phyloP scores from a whole-genome alignment of 1,140 invertebrate species.

The Vanessa atalanta region DNA sequence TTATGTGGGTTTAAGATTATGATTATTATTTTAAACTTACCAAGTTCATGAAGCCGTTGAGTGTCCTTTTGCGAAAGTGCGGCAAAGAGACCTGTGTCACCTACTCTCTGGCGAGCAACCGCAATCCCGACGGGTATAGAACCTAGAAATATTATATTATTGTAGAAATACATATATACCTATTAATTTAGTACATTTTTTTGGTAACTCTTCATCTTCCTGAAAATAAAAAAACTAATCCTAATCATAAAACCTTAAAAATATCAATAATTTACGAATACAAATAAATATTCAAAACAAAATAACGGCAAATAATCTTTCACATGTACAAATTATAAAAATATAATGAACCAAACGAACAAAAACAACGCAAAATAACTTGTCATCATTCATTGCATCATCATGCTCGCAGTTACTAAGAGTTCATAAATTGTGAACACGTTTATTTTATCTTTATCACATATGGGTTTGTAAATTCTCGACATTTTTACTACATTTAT shows the following conservation, averaged over 20 bases:
- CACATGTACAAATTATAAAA: neutral
- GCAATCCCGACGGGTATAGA: slow-evolving; percentile 93
- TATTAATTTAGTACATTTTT: too few species aligned
- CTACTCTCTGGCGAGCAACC: slow-evolving; percentile 89
- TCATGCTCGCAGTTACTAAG: slow-evolving; percentile 32
- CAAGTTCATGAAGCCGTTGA: slow-evolving; percentile 81
- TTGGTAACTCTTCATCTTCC: too few species aligned
- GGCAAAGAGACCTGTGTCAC: slow-evolving; percentile 72
- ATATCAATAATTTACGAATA: neutral
- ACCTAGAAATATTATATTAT: slow-evolving; percentile 56
- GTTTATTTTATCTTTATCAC: neutral
- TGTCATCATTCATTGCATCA: slow-evolving; percentile 36
- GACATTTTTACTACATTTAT: too few species aligned
- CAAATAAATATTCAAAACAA: too few species aligned
- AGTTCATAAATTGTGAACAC: slow-evolving; percentile 27
- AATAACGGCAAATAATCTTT: neutral
- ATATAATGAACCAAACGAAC: neutral
- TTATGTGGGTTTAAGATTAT: too few species aligned
- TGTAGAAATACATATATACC: too few species aligned
- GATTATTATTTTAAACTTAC: slow-evolving; percentile 58
- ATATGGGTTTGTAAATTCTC: neutral
- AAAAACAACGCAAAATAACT: neutral
- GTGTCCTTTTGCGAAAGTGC: slow-evolving; percentile 74
- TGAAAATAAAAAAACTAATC: too few species aligned
- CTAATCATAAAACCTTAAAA: neutral